Conservation (phyloP, 2,888 invertebrate genomes). For the Luffia ferchaultella region DNA sequence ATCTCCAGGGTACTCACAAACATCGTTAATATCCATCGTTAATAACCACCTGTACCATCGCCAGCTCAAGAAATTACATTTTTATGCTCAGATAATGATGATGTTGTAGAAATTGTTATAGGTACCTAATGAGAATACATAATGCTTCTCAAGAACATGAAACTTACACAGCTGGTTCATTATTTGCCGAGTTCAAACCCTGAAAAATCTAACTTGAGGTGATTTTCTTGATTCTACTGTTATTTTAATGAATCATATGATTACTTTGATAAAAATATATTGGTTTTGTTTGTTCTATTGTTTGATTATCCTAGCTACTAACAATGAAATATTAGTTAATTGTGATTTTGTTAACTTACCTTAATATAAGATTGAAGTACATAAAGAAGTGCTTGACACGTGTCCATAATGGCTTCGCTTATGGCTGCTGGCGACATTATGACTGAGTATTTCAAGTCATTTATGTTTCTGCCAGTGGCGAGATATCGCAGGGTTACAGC, state of each 20-base stretch:
- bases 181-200: constrained; percentile 7
- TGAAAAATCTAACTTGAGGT: too few relatives aligned
- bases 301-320: constrained; percentile 10
- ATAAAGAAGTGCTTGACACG: constrained; percentile 12
- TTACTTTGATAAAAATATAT: too few relatives aligned
- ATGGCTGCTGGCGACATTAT: constrained; percentile 9
- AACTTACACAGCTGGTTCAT: constrained; percentile 4
- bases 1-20: too few relatives aligned
- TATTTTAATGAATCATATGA: too few relatives aligned
- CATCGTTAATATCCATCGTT: too few relatives aligned
- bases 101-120: too few relatives aligned
- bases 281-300: constrained; percentile 9
- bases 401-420: constrained; percentile 11
- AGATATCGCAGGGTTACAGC: too few relatives aligned
- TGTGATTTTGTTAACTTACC: constrained; percentile 11
- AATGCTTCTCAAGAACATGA: constrained; percentile 5
- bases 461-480: constrained; percentile 11
- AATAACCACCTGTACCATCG: too few relatives aligned
- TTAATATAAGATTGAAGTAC: constrained; percentile 12
- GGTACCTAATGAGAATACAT: too few relatives aligned
- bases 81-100: too few relatives aligned
- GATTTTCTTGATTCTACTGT: too few relatives aligned
- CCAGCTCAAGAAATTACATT: too few relatives aligned
- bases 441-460: constrained; percentile 11
- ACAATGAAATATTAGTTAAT: constrained; percentile 8